These are phyloP conservation scores for Actinernus sp. DNA, from an alignment of 92 coral and sea anemone species.

Conservation along the genomic window DNA sequence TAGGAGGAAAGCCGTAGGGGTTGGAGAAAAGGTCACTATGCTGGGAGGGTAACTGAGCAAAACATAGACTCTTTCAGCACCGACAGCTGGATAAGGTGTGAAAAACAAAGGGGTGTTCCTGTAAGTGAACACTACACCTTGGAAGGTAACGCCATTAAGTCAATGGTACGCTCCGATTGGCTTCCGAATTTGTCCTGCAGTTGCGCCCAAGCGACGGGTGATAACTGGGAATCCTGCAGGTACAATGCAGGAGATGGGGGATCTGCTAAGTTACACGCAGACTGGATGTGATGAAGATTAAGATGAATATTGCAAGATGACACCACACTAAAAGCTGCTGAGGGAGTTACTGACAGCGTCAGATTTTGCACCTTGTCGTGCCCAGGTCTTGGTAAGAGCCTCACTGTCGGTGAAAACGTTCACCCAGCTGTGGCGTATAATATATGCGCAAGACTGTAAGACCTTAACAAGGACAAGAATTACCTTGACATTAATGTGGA, in stretches of 20 bases:
- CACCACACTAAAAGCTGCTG: constrained; percentile 9
- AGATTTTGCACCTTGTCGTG: constrained; percentile 15
- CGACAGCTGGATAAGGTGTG: constrained; percentile 25
- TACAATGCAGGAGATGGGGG: constrained; percentile 25
- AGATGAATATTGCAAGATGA: no score
- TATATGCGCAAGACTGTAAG: constrained; percentile 4
- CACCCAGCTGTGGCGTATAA: no score
- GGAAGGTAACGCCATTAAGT: no score
- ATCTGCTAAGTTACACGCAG: constrained; percentile 21
- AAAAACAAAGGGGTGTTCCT: constrained; percentile 35
- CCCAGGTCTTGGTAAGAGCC: constrained; percentile 6
- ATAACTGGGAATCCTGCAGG: constrained; percentile 15
- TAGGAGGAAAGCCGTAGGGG: constrained; percentile 18
- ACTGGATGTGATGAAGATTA: no score
- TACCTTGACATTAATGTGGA: constrained; percentile 19
- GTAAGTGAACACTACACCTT: background rate
- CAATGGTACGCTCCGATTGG: constrained; percentile 20
- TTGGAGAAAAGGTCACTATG: constrained; percentile 23
- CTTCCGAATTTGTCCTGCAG: no score
- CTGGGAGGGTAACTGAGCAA: constrained; percentile 7
- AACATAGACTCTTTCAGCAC: constrained; percentile 28
- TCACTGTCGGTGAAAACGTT: constrained; percentile 18
- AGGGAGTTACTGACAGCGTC: background rate
- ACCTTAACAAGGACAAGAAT: constrained; percentile 15
- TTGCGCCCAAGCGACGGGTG: no score